Conservation (phyloP, 2,113 vertebrate species). For the Mionectes macconnelli region DNA sequence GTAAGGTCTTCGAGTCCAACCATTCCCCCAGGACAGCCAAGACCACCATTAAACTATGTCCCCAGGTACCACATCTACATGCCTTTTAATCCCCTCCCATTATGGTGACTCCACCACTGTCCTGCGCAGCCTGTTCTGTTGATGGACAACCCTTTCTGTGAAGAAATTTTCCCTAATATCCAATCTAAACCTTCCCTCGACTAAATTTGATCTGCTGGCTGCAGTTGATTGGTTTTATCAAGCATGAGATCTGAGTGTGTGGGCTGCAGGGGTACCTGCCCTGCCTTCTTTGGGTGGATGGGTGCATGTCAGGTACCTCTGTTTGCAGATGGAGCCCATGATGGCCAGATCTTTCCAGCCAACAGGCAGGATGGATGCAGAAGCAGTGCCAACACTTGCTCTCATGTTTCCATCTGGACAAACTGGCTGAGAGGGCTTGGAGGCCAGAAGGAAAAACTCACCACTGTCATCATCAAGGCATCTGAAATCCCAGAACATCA, state of each 20-base stretch:
- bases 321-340: neutral
- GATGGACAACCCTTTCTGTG: neutral
- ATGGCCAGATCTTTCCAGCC: neutral
- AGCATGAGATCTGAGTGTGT: neutral
- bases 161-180: neutral
- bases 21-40: neutral
- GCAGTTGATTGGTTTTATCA: rapidly evolving
- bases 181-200: neutral
- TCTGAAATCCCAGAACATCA: neutral
- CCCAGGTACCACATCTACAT: neutral
- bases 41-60: neutral
- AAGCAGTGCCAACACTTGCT: neutral
- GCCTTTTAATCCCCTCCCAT: neutral
- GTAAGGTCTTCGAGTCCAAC: neutral
- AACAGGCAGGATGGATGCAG: neutral
- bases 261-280: neutral
- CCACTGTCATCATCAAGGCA: neutral
- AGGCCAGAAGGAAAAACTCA: neutral
- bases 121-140: neutral
- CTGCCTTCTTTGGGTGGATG: neutral
- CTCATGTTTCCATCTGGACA: neutral
- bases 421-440: neutral
- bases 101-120: neutral
- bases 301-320: neutral
- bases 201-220: neutral